Evolutionary conservation across 2,888 invertebrate species (phyloP), one percentile per base, ranked within the genome.

Genomic region (Alsophila aescularia): DNA sequence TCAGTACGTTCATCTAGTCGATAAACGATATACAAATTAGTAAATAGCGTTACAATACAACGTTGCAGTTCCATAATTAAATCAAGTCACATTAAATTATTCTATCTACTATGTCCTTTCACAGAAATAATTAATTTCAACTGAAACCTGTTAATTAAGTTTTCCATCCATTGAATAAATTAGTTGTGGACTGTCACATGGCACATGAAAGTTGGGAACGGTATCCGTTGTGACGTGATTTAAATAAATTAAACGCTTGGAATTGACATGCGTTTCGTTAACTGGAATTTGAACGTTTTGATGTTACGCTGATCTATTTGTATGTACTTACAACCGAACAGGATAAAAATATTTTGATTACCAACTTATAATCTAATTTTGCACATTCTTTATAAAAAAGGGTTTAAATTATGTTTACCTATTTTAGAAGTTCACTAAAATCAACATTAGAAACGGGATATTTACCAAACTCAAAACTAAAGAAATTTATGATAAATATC

Each of bases 211-310:
- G n/a, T 31, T 21, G 13, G 5, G 32, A 32, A 12, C 7, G 41
- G 16, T 31, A 18, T 9, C 13, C 34, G 27, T 40, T 31, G 16
- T 35, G 31, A 13, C 13, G 40, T 21, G 35, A 52, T 58, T 48
- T 54, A 39, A 58, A 54, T 54, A 47, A 42, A 58, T 44, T 48
- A 13, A 13, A 12, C 6, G 37, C 42, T 39, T 29, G 16, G 9
- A 45, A 49, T 44, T 47, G 18, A 52, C 24, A 24, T 13, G 18
- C 1, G 9, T 21, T 39, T 42, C 41, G 35, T 29, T n/a, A 10
- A 29, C 5, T 29, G 10, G 29, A n/a, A 10, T 10, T 29, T 10
- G 3, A 10, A 29, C 1, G 1, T 10, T 29, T 29, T 29, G 10
- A 29, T n/a, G 29, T 29, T 10, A n/a, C 10, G 8, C 10, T 2